A percentile compares a stretch with the other conserved stretches of the same genome.
Evolutionary conservation across 2,888 invertebrate genomes (phyloP).

Genomic region (Hymenopus coronatus): DNA sequence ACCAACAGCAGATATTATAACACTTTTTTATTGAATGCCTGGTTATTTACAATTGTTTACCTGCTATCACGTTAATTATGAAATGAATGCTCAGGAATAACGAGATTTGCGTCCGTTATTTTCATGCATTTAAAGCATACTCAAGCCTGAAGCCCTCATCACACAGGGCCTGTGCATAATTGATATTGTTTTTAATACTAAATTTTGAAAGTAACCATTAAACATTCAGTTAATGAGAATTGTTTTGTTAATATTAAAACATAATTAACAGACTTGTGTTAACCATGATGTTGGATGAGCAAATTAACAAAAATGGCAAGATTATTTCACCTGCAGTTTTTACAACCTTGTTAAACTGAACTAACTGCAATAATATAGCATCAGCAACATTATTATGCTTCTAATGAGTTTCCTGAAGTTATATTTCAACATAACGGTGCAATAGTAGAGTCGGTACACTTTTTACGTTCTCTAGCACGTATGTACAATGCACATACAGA

Average conservation of each 20-base stretch:
- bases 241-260: background rate
- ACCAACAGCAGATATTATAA: too few relatives aligned
- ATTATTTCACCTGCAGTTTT: background rate
- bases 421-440: too few relatives aligned
- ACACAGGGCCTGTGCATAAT: background rate
- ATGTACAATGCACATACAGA: too few relatives aligned
- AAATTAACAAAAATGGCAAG: background rate
- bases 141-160: background rate
- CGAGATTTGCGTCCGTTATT: background rate
- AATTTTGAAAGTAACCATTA: background rate
- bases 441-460: too few relatives aligned
- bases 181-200: background rate
- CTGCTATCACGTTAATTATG: background rate
- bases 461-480: too few relatives aligned
- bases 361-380: background rate
- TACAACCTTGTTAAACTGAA: background rate
- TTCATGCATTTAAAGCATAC: too few relatives aligned
- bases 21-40: too few relatives aligned
- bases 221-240: background rate
- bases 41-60: too few relatives aligned
- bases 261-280: background rate
- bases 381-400: background rate
- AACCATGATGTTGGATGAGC: background rate
- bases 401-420: background rate
- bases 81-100: background rate